Conservation (phyloP, 2,113 vertebrate species). For the Burhinus bistriatus region DNA sequence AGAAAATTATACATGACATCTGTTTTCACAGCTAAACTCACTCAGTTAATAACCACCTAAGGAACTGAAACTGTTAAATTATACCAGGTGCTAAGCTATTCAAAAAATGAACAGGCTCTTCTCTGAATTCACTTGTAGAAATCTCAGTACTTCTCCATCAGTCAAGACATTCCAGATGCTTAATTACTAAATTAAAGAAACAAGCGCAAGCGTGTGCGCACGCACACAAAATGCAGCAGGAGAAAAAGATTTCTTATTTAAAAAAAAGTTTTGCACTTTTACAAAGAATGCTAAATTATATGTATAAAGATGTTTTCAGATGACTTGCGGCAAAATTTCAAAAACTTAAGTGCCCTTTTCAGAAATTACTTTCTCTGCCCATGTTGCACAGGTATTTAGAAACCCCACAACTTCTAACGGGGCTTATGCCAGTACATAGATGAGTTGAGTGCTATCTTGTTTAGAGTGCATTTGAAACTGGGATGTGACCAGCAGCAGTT, state of each 20-base stretch:
- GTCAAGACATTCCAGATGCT: constrained; percentile 25
- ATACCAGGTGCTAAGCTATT: constrained; percentile 3
- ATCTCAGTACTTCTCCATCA: not conserved
- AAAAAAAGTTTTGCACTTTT: not conserved
- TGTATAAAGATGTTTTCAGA: not conserved
- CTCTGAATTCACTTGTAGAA: not conserved
- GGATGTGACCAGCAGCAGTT: not conserved
- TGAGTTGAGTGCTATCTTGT: not conserved
- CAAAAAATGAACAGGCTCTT: not conserved
- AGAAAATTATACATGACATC: not conserved
- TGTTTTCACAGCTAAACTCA: constrained; percentile 30
- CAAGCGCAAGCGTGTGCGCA: fast-evolving
- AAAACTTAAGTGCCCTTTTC: not conserved
- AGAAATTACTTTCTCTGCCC: not conserved
- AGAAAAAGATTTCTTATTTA: not conserved
- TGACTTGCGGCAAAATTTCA: not conserved
- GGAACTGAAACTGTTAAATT: constrained; percentile 33
- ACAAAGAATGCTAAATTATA: not conserved
- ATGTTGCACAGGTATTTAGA: not conserved
- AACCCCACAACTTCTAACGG: not conserved
- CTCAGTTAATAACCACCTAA: not conserved
- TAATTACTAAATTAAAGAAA: constrained; percentile 43
- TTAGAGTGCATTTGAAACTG: constrained; percentile 19
- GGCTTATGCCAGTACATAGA: not conserved
- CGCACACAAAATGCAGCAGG: not conserved